These are phyloP conservation scores for Agrochola lychnidis DNA, from an alignment of 2,888 invertebrate species.

Conservation along the genomic window DNA sequence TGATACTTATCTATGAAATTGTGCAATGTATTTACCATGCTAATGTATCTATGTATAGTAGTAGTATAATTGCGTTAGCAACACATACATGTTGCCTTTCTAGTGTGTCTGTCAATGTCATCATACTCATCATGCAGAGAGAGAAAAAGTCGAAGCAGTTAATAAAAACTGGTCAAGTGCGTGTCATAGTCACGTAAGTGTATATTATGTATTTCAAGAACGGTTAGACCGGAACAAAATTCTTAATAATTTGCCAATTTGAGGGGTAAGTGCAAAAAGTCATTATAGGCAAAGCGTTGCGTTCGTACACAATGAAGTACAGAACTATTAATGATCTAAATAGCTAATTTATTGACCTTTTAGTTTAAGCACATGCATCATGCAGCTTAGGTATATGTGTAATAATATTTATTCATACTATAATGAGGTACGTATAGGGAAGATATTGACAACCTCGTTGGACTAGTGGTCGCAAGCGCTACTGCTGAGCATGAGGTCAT, in stretches of 20 bases:
- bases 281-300: background rate
- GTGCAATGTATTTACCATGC: background rate
- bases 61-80: conserved; percentile 6
- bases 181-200: conserved; percentile 11
- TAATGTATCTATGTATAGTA: no score
- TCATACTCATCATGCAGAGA: conserved; percentile 16
- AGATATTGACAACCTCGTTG: no score
- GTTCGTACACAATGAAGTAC: no score
- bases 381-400: background rate
- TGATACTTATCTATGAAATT: background rate
- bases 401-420: background rate
- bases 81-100: conserved; percentile 18
- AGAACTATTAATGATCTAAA: background rate
- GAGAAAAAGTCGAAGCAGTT: conserved; percentile 3
- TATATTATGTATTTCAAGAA: conserved; percentile 22
- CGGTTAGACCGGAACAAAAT: conserved; percentile 21
- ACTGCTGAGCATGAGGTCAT: no score
- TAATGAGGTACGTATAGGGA: no score
- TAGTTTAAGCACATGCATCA: background rate
- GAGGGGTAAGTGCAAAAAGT: no score
- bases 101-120: conserved; percentile 35
- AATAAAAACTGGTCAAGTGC: conserved; percentile 25
- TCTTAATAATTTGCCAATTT: background rate
- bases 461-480: no score
- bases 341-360: background rate